These are phyloP conservation scores for Ptiloglossa arizonensis DNA, from an alignment of 1,140 invertebrate species.

Conservation along the genomic window DNA sequence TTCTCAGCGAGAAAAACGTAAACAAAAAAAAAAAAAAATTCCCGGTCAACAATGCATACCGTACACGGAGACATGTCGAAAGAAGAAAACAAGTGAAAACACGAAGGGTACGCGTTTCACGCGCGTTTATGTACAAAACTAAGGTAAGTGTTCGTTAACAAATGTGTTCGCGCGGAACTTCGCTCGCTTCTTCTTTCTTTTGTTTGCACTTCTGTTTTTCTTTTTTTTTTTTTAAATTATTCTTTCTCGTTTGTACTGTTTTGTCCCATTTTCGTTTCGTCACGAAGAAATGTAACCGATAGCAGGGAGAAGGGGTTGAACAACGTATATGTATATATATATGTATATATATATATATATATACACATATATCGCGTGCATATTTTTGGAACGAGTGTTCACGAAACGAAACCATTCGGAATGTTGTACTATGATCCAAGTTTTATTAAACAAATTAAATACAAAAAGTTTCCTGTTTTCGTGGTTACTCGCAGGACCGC, in stretches of 20 bases:
- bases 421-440: conserved; percentile 78
- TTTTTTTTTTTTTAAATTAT: conserved; percentile 1
- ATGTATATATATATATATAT: background rate
- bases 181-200: background rate
- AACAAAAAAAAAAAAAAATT: background rate
- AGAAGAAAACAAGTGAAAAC: conserved; percentile 14
- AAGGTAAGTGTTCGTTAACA: conserved; percentile 3
- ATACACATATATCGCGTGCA: background rate
- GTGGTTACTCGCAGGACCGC: conserved; percentile 50
- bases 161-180: conserved; percentile 16
- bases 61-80: conserved; percentile 34
- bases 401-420: conserved; percentile 48
- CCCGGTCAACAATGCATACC: conserved; percentile 3
- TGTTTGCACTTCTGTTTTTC: background rate
- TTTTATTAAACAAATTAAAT: conserved; percentile 80
- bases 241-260: conserved; percentile 42
- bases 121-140: conserved; percentile 29
- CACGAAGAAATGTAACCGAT: conserved; percentile 27
- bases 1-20: too few relatives aligned
- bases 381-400: conserved; percentile 17
- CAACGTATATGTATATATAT: background rate
- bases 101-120: background rate
- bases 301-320: background rate
- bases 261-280: conserved; percentile 11
- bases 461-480: conserved; percentile 73